phyloP scores from a whole-genome alignment of 2,888 invertebrate genomes.

The Cremastinae sp. region DNA sequence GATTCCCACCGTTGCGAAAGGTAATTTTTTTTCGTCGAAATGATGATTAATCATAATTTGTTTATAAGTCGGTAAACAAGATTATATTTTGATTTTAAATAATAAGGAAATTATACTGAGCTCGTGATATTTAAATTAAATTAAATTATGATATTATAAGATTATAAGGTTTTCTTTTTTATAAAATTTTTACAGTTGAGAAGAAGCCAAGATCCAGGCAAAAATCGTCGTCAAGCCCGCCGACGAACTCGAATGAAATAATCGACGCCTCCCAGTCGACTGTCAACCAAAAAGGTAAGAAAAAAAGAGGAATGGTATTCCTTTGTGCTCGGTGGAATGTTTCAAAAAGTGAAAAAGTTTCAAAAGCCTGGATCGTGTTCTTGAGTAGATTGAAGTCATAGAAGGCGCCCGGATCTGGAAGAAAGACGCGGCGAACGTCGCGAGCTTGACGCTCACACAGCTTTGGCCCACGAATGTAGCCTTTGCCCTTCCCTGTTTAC shows the following conservation, averaged over 20 bases:
- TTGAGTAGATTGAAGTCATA: constrained; percentile 6
- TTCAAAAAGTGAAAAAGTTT: neutral
- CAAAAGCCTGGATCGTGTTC: too few species aligned
- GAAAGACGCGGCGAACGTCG: constrained; percentile 4
- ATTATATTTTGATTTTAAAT: constrained; percentile 22
- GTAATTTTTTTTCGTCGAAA: constrained; percentile 58
- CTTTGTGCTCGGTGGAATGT: neutral
- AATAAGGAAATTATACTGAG: too few species aligned
- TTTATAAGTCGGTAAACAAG: constrained; percentile 17
- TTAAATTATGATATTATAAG: too few species aligned
- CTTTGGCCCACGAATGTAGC: neutral
- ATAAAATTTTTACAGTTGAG: constrained; percentile 67
- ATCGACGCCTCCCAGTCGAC: constrained; percentile 72
- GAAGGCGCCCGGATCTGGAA: constrained; percentile 27
- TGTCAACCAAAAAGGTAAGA: constrained; percentile 70
- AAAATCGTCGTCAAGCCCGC: constrained; percentile 69
- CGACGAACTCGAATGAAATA: constrained; percentile 71
- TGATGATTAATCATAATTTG: constrained; percentile 28
- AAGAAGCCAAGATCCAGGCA: constrained; percentile 70
- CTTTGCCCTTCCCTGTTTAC: neutral
- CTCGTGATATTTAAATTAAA: too few species aligned
- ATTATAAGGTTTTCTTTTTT: constrained; percentile 10
- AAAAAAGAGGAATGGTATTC: constrained; percentile 13
- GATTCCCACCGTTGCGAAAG: constrained; percentile 66
- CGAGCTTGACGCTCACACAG: neutral